A percentile compares a stretch with the other conserved stretches of the same genome.
Evolutionary conservation across 2,888 invertebrate genomes (phyloP).

Genomic region (Gordius sp.): DNA sequence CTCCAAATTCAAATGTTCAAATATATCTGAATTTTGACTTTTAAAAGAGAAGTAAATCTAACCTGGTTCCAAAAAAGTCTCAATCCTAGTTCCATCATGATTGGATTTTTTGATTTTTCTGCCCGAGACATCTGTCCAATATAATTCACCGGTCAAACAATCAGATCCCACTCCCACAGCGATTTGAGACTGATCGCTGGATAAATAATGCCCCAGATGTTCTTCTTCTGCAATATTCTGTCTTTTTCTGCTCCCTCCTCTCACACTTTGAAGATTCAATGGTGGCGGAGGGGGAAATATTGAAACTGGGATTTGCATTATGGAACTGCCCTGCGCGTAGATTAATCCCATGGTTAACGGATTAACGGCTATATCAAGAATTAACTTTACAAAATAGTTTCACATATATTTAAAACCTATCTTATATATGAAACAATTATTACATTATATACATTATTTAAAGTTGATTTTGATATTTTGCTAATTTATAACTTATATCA

Average conservation of each 20-base stretch:
- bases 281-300: not conserved
- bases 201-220: too few relatives aligned
- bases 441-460: too few relatives aligned
- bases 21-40: too few relatives aligned
- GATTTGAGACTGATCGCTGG: constrained; percentile 48
- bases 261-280: constrained; percentile 19
- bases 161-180: constrained; percentile 75
- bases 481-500: too few relatives aligned
- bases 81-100: constrained; percentile 24
- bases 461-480: too few relatives aligned
- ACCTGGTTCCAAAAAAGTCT: constrained; percentile 21
- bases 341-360: not conserved
- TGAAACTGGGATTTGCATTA: not conserved
- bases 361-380: not conserved
- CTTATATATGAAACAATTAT: too few relatives aligned
- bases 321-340: constrained; percentile 13
- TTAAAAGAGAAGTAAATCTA: too few relatives aligned
- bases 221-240: too few relatives aligned
- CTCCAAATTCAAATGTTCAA: too few relatives aligned
- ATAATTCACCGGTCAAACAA: constrained; percentile 54
- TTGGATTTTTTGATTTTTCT: constrained; percentile 24
- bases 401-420: too few relatives aligned
- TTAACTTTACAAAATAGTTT: too few relatives aligned
- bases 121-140: constrained; percentile 70
- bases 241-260: too few relatives aligned